Evolutionary conservation across 1,140 invertebrate species (phyloP).

Genomic region (Acromyrmex heyeri): DNA sequence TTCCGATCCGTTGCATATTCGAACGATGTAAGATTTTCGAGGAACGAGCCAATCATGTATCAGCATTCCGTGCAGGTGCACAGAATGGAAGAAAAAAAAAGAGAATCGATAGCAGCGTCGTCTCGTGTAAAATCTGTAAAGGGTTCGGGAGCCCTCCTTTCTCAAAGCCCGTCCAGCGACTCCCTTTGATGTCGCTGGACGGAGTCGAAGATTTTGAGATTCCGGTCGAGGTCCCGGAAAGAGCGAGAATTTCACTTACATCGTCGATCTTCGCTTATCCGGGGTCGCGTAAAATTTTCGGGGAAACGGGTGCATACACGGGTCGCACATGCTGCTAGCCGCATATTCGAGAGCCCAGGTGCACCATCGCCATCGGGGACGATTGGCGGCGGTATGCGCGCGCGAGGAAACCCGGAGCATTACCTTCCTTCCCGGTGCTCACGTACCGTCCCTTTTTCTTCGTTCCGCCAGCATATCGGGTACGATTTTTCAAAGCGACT

Average conservation of each 20-base stretch:
- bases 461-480: slow-evolving; percentile 61
- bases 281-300: slow-evolving; percentile 51
- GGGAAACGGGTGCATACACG: not conserved
- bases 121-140: slow-evolving; percentile 34
- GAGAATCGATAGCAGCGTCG: slow-evolving; percentile 39
- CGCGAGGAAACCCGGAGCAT: slow-evolving; percentile 29
- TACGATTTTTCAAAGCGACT: slow-evolving; percentile 74
- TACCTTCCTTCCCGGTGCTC: slow-evolving; percentile 40
- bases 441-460: slow-evolving; percentile 65
- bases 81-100: not conserved
- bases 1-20: slow-evolving; percentile 36
- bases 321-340: not conserved
- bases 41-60: slow-evolving; percentile 35
- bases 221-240: slow-evolving; percentile 13
- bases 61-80: slow-evolving; percentile 28
- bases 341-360: slow-evolving; percentile 56
- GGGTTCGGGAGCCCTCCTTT: not conserved
- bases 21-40: slow-evolving; percentile 49
- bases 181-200: slow-evolving; percentile 42
- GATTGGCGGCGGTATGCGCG: slow-evolving; percentile 1
- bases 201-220: slow-evolving; percentile 40
- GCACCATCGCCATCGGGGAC: slow-evolving; percentile 40
- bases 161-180: not conserved
- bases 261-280: slow-evolving; percentile 58
- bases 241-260: slow-evolving; percentile 61